A percentile compares a stretch with the other conserved stretches of the same genome.
These are phyloP conservation scores for Parambassis ranga DNA, from an alignment of 2,797 vertebrate genomes.

Conservation along the genomic window DNA sequence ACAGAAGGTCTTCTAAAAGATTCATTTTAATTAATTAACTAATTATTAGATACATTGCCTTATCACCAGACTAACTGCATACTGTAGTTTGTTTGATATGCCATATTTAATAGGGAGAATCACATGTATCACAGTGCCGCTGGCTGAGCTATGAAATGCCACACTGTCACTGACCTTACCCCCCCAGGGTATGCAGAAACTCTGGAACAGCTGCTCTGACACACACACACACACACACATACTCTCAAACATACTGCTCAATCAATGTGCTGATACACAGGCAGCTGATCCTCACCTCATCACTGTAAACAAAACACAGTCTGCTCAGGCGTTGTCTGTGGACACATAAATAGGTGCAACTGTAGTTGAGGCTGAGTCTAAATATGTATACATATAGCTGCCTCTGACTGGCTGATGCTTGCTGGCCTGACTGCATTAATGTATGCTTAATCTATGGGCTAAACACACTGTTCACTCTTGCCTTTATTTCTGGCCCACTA, in stretches of 20 bases:
- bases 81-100: background rate
- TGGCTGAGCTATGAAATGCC: slow-evolving; percentile 58
- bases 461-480: slow-evolving; percentile 49
- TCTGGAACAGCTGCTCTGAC: slow-evolving; percentile 66
- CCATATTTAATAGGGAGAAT: slow-evolving; percentile 21
- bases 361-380: background rate
- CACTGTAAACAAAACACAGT: slow-evolving; percentile 56
- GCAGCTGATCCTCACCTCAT: slow-evolving; percentile 52
- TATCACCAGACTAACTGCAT: background rate
- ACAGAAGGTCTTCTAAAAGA: background rate
- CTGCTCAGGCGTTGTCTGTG: slow-evolving; percentile 5
- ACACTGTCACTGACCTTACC: slow-evolving; percentile 55
- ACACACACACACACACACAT: slow-evolving; percentile 7
- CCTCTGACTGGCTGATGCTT: slow-evolving; percentile 20
- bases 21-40: no score
- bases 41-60: no score
- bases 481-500: slow-evolving; percentile 41
- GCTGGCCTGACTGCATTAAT: slow-evolving; percentile 10
- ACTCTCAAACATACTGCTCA: slow-evolving; percentile 10
- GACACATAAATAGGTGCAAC: slow-evolving; percentile 6
- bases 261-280: slow-evolving; percentile 32
- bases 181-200: slow-evolving; percentile 43
- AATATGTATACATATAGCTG: slow-evolving; percentile 9
- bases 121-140: slow-evolving; percentile 19
- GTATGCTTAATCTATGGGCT: slow-evolving; percentile 34